Evolutionary conservation across 2,888 invertebrate genomes (phyloP).

Genomic region (Cristatella mucedo): DNA sequence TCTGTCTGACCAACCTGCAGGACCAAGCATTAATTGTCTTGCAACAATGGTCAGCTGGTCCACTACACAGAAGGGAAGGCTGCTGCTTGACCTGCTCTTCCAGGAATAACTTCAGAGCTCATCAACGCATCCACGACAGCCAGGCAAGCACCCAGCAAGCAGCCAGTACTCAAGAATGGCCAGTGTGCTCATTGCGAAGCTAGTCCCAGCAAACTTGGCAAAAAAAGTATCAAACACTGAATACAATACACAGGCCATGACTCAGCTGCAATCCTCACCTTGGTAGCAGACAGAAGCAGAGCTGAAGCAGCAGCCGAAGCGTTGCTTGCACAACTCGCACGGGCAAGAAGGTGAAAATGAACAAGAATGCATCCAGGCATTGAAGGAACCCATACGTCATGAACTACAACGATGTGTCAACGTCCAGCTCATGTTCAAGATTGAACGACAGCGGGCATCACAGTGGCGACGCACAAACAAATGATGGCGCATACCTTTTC

Average conservation of each 20-base stretch:
- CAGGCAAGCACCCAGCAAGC: too few relatives aligned
- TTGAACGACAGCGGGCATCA: background rate
- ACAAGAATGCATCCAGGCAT: slow-evolving; percentile 90
- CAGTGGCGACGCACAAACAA: too few relatives aligned
- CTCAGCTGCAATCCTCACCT: background rate
- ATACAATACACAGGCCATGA: background rate
- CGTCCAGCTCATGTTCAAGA: background rate
- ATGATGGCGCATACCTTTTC: too few relatives aligned
- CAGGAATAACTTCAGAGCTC: too few relatives aligned
- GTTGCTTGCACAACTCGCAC: slow-evolving; percentile 72
- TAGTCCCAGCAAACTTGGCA: background rate
- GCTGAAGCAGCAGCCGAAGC: slow-evolving; percentile 53
- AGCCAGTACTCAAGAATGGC: too few relatives aligned
- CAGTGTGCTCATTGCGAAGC: slow-evolving; percentile 16
- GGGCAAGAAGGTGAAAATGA: slow-evolving; percentile 91
- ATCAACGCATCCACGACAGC: too few relatives aligned
- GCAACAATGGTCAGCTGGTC: too few relatives aligned
- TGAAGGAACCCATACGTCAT: slow-evolving; percentile 40
- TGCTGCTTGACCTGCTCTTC: too few relatives aligned
- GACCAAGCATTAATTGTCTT: too few relatives aligned
- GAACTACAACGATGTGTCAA: slow-evolving; percentile 36
- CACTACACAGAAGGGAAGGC: too few relatives aligned
- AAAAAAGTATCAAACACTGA: background rate
- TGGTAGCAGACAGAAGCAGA: background rate
- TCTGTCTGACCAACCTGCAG: too few relatives aligned